These are phyloP conservation scores for Galerucella calmariensis DNA, from an alignment of 2,888 invertebrate genomes.

Conservation along the genomic window DNA sequence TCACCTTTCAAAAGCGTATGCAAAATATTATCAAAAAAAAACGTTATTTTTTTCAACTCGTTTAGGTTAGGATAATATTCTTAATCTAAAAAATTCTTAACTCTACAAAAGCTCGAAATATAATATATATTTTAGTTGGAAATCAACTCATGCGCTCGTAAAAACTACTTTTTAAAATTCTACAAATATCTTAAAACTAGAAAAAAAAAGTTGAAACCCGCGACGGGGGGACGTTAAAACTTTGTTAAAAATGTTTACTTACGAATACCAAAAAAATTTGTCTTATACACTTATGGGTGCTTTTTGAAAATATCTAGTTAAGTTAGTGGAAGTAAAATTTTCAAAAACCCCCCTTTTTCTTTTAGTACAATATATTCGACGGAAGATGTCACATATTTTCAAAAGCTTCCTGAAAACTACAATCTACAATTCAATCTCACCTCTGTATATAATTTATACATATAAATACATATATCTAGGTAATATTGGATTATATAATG, in stretches of 20 bases:
- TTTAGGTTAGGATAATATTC: slow-evolving; percentile 15
- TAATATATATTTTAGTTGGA: slow-evolving; percentile 1
- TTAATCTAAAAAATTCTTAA: slow-evolving; percentile 31
- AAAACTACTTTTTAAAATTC: slow-evolving; percentile 11
- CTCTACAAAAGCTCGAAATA: slow-evolving; percentile 19
- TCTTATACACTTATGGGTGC: slow-evolving; percentile 1
- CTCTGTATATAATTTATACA: too few species aligned
- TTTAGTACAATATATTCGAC: slow-evolving; percentile 3
- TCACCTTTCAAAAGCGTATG: slow-evolving; percentile 22
- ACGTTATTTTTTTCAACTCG: not conserved
- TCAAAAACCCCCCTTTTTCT: slow-evolving; percentile 12
- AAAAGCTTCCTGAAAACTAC: not conserved
- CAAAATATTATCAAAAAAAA: slow-evolving; percentile 12
- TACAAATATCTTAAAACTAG: slow-evolving; percentile 22
- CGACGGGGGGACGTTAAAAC: slow-evolving; percentile 1
- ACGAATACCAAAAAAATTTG: not conserved
- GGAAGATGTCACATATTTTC: slow-evolving; percentile 2
- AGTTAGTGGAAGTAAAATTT: slow-evolving; percentile 13
- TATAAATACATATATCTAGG: too few species aligned
- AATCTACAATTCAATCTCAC: too few species aligned
- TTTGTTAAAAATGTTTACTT: slow-evolving; percentile 2
- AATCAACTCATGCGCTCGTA: slow-evolving; percentile 19
- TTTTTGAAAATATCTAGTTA: slow-evolving; percentile 8
- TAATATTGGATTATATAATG: too few species aligned
- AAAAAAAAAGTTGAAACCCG: not conserved